Conservation (phyloP, 2,797 vertebrate genomes). For the Lepilemur septentrionalis region DNA sequence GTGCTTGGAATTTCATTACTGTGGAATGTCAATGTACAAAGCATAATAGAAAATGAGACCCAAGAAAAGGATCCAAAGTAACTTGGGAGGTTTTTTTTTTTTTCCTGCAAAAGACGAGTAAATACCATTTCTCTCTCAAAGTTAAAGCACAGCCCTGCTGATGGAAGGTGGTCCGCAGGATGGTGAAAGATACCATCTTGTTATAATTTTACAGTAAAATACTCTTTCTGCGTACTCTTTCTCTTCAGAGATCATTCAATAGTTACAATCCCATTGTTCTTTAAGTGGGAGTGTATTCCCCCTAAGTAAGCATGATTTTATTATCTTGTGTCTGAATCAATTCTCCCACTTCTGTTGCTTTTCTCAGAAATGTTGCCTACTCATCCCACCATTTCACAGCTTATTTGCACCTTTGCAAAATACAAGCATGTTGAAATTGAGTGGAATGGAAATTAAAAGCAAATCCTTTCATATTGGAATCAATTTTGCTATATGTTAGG, state of each 20-base stretch:
- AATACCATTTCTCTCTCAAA: neutral
- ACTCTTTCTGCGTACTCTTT: neutral
- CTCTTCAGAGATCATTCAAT: neutral
- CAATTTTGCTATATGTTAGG: neutral
- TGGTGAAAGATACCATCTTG: neutral
- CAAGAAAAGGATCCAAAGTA: neutral
- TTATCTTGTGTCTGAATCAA: neutral
- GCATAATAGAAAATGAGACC: neutral
- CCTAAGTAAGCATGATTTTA: neutral
- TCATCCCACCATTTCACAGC: neutral
- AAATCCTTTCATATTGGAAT: neutral
- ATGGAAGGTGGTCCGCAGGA: fast-evolving
- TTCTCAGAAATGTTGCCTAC: neutral
- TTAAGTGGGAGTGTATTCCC: neutral
- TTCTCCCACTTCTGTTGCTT: neutral
- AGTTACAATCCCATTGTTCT: neutral
- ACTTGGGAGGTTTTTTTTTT: neutral
- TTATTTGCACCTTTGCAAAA: constrained; percentile 1
- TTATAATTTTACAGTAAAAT: neutral
- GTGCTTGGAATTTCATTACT: constrained; percentile 20
- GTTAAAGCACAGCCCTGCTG: neutral
- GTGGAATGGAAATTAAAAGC: neutral
- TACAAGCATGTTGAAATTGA: neutral
- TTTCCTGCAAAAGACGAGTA: neutral
- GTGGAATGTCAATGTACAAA: constrained; percentile 20